Evolutionary conservation across 2,113 vertebrate genomes (phyloP).

Genomic region (Pica pica): DNA sequence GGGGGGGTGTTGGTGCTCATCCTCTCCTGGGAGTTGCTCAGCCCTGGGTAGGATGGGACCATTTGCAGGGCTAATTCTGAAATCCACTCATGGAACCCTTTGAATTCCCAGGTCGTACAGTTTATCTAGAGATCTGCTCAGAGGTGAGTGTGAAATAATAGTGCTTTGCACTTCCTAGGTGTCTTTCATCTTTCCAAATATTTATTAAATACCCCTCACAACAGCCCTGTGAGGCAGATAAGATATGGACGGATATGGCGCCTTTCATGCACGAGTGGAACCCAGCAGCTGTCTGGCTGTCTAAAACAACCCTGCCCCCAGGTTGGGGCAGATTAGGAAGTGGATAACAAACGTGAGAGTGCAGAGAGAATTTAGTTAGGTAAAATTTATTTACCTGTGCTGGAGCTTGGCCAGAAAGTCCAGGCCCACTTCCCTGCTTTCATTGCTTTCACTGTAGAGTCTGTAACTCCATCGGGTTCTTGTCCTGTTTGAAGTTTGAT

Average conservation of each 20-base stretch:
- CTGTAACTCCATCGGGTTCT: not conserved
- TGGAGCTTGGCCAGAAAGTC: not conserved
- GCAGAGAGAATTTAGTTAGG: not conserved
- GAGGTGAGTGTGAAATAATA: not conserved
- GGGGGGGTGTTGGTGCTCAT: not conserved
- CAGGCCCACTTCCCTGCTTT: not conserved
- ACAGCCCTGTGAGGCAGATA: not conserved
- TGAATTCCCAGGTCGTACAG: not conserved
- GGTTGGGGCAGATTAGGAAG: slow-evolving; percentile 25
- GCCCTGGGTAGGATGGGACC: not conserved
- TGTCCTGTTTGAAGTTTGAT: fast-evolving
- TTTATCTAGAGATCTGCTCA: not conserved
- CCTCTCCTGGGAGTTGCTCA: not conserved
- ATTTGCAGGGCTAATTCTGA: fast-evolving
- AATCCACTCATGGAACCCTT: not conserved
- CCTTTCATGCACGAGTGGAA: not conserved
- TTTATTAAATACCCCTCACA: slow-evolving; percentile 44
- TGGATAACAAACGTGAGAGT: slow-evolving; percentile 11
- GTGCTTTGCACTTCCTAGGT: not conserved
- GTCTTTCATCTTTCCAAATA: slow-evolving; percentile 34
- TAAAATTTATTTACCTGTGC: slow-evolving; percentile 25
- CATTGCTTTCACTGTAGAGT: not conserved
- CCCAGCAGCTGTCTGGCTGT: not conserved
- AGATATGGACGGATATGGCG: not conserved
- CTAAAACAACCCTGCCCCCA: not conserved